Evolutionary conservation across 2,888 invertebrate species (phyloP).

Genomic region (Sphaeridia pumilis): DNA sequence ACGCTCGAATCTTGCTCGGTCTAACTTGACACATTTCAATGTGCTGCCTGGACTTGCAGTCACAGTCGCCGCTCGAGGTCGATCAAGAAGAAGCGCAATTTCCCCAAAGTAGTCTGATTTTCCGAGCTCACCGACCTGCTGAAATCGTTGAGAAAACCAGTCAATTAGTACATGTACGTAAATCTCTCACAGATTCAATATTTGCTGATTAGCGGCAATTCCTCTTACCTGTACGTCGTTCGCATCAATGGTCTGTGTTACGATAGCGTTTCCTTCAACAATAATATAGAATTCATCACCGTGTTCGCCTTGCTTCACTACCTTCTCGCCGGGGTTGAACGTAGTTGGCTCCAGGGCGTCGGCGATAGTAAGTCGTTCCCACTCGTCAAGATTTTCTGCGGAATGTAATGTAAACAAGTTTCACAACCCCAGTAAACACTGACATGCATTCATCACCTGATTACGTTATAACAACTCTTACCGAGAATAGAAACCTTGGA

Average conservation of each 20-base stretch:
- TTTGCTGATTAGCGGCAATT: no score
- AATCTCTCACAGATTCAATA: no score
- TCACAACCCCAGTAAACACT: no score
- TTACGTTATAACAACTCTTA: no score
- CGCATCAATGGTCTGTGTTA: constrained; percentile 40
- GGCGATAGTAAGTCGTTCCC: constrained; percentile 96
- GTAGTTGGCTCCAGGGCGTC: constrained; percentile 93
- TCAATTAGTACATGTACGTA: no score
- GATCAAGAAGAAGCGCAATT: constrained; percentile 90
- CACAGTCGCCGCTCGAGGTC: constrained; percentile 97
- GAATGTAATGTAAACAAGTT: no score
- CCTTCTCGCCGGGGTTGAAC: constrained; percentile 85
- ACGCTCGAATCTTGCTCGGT: constrained; percentile 93
- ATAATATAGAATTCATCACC: constrained; percentile 99
- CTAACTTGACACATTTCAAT: constrained; percentile 96
- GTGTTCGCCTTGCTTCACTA: constrained; percentile 94
- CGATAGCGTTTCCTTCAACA: constrained; percentile 72
- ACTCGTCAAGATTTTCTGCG: constrained; percentile 97
- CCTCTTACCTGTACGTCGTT: constrained; percentile 22
- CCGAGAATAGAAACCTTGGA: constrained; percentile 91
- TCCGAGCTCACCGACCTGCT: constrained; percentile 85
- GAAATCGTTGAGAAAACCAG: no score
- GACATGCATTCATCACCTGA: no score
- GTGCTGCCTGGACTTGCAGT: constrained; percentile 62
- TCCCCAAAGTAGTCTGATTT: constrained; percentile 99